Evolutionary conservation across 1,140 invertebrate genomes (phyloP).

Genomic region (Yoshiicerus persimilis): DNA sequence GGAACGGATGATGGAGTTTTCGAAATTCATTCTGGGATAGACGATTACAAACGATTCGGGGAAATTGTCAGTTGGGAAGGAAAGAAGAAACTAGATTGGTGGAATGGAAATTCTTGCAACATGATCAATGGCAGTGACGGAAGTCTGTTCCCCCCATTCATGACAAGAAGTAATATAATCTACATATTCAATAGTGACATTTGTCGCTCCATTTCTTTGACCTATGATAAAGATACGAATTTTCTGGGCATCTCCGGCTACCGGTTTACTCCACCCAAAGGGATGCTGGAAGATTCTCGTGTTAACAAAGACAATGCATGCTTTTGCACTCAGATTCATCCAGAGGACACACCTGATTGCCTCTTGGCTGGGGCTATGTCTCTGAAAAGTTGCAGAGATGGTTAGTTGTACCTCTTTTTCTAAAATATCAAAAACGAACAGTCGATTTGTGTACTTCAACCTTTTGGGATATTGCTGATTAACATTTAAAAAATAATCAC

Average conservation of each 20-base stretch:
- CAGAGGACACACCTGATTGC: neutral
- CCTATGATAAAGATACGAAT: neutral
- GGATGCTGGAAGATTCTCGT: conserved; percentile 25
- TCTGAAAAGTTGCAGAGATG: conserved; percentile 20
- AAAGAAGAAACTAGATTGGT: neutral
- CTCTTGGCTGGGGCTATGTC: conserved; percentile 24
- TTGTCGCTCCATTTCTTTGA: conserved; percentile 36
- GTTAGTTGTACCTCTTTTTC: neutral
- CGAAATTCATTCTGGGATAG: conserved; percentile 13
- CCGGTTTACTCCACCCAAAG: conserved; percentile 24
- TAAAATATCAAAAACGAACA: too few species aligned
- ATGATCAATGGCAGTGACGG: conserved; percentile 36
- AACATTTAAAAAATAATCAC: too few species aligned
- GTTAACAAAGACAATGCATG: conserved; percentile 29
- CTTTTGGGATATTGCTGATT: too few species aligned
- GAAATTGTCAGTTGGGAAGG: conserved; percentile 9
- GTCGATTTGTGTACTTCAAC: too few species aligned
- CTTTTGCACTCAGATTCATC: conserved; percentile 13
- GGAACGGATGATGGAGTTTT: conserved; percentile 11
- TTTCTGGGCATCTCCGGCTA: conserved; percentile 30
- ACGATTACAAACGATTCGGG: neutral
- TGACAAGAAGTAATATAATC: conserved; percentile 15
- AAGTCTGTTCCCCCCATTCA: conserved; percentile 28
- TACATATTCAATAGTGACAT: conserved; percentile 36
- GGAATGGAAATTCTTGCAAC: conserved; percentile 19